A percentile compares a stretch with the other conserved stretches of the same genome.
These are phyloP conservation scores for Coendou prehensilis DNA, from an alignment of 2,797 vertebrate genomes.

Conservation along the genomic window DNA sequence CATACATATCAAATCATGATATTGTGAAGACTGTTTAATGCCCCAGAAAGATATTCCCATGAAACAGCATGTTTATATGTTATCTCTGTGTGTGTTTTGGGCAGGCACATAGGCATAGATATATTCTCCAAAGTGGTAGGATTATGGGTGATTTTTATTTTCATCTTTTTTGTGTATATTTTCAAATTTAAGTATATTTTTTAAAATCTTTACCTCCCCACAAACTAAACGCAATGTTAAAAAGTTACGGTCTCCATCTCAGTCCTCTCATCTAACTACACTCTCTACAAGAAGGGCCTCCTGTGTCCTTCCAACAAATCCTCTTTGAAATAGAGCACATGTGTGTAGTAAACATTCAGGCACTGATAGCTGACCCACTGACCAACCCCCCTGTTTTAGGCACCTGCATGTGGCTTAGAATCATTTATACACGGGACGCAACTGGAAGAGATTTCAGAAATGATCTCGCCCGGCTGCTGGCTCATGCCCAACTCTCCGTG, in stretches of 20 bases:
- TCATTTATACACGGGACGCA: not conserved
- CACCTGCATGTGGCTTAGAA: not conserved
- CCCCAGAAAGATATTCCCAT: slow-evolving; percentile 6
- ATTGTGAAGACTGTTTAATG: not conserved
- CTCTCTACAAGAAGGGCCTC: not conserved
- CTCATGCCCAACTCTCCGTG: not conserved
- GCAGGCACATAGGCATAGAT: not conserved
- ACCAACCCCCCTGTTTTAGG: not conserved
- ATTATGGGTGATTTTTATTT: slow-evolving; percentile 48
- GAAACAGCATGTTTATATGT: not conserved
- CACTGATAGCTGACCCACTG: not conserved
- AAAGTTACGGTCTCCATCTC: not conserved
- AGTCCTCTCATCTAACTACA: not conserved
- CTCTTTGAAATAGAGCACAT: not conserved
- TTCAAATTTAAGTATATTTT: slow-evolving; percentile 46
- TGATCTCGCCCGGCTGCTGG: slow-evolving; percentile 40
- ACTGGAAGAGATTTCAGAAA: slow-evolving; percentile 45
- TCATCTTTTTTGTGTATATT: not conserved
- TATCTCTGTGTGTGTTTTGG: not conserved
- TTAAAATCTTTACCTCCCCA: not conserved
- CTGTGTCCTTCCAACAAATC: not conserved
- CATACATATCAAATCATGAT: not conserved
- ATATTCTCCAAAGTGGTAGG: not conserved
- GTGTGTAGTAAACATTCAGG: not conserved
- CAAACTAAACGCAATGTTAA: not conserved